Evolutionary conservation across 2,888 invertebrate genomes (phyloP), one percentile per base, ranked within the genome.

Genomic region (Syrista parreyssii): DNA sequence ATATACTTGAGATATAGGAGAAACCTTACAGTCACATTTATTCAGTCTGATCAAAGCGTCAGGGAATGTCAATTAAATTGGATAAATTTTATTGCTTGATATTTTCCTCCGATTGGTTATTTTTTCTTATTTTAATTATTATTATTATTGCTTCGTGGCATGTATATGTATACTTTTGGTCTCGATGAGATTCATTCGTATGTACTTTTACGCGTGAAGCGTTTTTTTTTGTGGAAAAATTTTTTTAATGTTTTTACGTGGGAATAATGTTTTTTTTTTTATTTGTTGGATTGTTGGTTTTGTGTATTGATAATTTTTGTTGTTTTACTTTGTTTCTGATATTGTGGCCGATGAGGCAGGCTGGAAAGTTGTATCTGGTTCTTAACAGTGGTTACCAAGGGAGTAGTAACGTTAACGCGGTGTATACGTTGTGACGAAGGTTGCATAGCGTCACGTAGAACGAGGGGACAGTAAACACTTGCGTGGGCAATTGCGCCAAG

Each of bases 381-480:
- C 55, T 55, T 55, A 55, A 9, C 55, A 23, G 9, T 6, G 9
- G 55, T 55, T 55, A 23, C 55, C 55, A 23, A 55, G 23, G 55
- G 55, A 55, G 40, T 15, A 40, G 40, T 40, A 32, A 74, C 36
- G 74, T 15, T 34, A 34, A 33, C 74, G 74, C 33, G 74, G 23
- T 35, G 74, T 71, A 33, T 71, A 71, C 74, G 33, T 33, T 80
- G 80, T 80, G 78, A 82, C 84, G 86, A 85, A 87, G 86, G 85
- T 84, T 86, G 88, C 90, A 91, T 90, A 91, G 88, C 88, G 79
- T 90, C 91, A 90, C 89, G 90, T 90, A 90, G 78, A 79, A 81
- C 87, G 89, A 86, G 88, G 89, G 89, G 89, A 89, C 89, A 83
- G 88, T 90, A 91, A 90, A 91, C 90, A 91, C 89, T 91, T 89